phyloP scores from a whole-genome alignment of 2,113 vertebrate species.

The Opisthocomus hoazin region DNA sequence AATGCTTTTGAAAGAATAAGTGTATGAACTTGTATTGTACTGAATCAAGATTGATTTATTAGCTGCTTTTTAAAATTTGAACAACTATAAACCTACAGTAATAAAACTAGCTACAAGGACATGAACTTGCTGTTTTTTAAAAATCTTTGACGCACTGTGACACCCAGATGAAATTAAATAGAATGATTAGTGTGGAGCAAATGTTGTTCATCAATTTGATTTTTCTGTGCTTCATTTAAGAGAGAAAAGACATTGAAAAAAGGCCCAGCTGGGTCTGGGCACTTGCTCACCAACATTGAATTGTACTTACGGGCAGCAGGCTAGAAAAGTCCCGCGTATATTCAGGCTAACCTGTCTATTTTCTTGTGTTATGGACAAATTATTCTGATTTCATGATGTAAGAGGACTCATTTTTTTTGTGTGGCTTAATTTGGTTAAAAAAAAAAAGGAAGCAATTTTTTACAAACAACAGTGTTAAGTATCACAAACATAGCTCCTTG shows the following conservation, averaged over 20 bases:
- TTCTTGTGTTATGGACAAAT: neutral
- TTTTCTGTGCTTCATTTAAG: neutral
- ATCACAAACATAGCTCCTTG: neutral
- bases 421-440: neutral
- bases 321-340: neutral
- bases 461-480: neutral
- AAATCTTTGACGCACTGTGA: neutral
- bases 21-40: neutral
- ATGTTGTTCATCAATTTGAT: neutral
- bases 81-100: neutral
- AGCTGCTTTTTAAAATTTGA: neutral
- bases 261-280: neutral
- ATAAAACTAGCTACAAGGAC: neutral
- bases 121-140: neutral
- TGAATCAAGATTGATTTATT: neutral
- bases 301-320: neutral
- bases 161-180: neutral
- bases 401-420: neutral
- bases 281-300: neutral
- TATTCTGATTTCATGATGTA: neutral
- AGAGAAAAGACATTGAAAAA: neutral
- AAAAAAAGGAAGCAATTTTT: neutral
- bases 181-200: neutral
- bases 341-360: neutral
- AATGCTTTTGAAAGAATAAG: neutral